phyloP scores from a whole-genome alignment of 1,140 invertebrate genomes.

The Bombus pyrosoma region DNA sequence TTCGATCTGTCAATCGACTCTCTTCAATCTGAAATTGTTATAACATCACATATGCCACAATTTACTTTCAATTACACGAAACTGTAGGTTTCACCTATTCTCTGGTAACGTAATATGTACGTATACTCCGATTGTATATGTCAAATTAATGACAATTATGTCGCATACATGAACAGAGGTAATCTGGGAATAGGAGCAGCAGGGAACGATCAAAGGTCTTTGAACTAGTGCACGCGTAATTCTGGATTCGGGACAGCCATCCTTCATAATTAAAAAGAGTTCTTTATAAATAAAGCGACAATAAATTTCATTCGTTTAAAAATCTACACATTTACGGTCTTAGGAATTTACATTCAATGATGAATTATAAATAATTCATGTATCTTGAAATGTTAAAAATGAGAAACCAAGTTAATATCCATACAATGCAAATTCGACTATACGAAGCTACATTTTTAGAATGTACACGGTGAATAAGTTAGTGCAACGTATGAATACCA shows the following conservation, averaged over 20 bases:
- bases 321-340: neutral
- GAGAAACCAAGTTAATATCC: neutral
- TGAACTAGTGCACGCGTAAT: neutral
- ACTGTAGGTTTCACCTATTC: neutral
- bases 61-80: neutral
- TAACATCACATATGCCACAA: no score
- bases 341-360: neutral
- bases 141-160: slow-evolving; percentile 12
- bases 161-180: neutral
- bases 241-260: neutral
- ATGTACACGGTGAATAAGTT: neutral
- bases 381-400: neutral
- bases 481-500: neutral
- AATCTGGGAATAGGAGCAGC: neutral
- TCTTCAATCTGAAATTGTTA: neutral
- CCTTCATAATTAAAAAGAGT: neutral
- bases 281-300: neutral
- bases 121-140: neutral
- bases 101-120: neutral
- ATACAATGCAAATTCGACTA: neutral
- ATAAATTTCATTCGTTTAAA: neutral
- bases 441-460: neutral
- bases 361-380: neutral
- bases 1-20: no score
- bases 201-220: neutral